phyloP scores from a whole-genome alignment of 2,797 vertebrate species.

The Artibeus lituratus region DNA sequence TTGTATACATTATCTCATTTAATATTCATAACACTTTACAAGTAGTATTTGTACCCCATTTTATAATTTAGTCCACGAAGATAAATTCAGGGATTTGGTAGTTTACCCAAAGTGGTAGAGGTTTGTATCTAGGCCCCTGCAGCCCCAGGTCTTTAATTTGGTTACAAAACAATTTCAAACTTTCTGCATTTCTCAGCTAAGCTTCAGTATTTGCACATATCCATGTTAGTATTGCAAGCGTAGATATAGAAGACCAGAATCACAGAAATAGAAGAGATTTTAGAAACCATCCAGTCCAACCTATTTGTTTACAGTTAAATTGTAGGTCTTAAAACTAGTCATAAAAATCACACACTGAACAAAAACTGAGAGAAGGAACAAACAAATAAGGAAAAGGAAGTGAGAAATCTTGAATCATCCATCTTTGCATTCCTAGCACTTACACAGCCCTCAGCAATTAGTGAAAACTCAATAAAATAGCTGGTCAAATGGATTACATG shows the following conservation, averaged over 20 bases:
- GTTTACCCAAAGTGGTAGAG: background rate
- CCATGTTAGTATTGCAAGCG: background rate
- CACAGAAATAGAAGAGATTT: constrained; percentile 20
- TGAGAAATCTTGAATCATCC: background rate
- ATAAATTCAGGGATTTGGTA: background rate
- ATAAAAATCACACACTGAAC: background rate
- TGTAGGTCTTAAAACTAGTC: background rate
- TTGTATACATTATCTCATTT: background rate
- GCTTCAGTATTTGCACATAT: background rate
- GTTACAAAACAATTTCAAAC: constrained; percentile 4
- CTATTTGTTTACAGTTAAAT: constrained; percentile 23
- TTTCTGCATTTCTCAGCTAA: constrained; percentile 16
- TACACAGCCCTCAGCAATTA: background rate
- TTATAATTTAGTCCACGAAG: background rate
- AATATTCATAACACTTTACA: background rate
- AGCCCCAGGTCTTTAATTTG: background rate
- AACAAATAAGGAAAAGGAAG: background rate
- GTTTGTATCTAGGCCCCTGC: background rate
- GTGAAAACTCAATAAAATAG: background rate
- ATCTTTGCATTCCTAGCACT: background rate
- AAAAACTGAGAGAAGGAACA: background rate
- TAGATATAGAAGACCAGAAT: background rate
- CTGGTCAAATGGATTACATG: background rate
- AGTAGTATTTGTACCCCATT: background rate
- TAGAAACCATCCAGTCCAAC: background rate